phyloP scores from a whole-genome alignment of 2,797 vertebrate genomes.

The Hafferia zeledoni region DNA sequence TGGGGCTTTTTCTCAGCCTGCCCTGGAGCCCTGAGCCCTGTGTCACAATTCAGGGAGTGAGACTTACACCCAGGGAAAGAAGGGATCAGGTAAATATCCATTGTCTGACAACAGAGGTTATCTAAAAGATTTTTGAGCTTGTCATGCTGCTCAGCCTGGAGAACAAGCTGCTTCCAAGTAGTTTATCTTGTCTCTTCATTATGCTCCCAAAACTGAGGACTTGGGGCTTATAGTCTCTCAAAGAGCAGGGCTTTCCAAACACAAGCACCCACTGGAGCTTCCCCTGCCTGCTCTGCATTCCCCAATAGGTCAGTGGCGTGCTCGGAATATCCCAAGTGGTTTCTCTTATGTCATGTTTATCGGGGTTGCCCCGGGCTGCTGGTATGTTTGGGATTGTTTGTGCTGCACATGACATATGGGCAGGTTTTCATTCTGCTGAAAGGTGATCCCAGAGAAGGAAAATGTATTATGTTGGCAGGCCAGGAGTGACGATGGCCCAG shows the following conservation, averaged over 20 bases:
- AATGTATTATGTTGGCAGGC: slow-evolving; percentile 28
- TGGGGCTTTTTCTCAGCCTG: not conserved
- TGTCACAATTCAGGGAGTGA: not conserved
- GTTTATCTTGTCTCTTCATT: not conserved
- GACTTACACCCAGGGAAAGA: not conserved
- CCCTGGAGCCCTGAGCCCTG: not conserved
- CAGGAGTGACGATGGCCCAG: not conserved
- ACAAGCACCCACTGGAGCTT: slow-evolving; percentile 1
- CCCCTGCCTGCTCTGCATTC: slow-evolving; percentile 49
- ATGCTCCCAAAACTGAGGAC: not conserved
- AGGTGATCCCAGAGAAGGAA: slow-evolving; percentile 48
- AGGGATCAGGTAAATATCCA: not conserved
- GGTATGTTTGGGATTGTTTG: slow-evolving; percentile 71
- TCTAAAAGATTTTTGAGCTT: not conserved
- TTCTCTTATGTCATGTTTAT: slow-evolving; percentile 70
- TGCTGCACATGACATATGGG: slow-evolving; percentile 28
- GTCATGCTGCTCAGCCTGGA: not conserved
- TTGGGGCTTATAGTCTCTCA: not conserved
- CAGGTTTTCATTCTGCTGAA: slow-evolving; percentile 64
- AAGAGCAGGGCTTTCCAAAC: not conserved
- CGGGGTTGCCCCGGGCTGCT: slow-evolving; percentile 72
- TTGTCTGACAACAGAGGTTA: not conserved
- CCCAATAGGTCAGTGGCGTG: slow-evolving; percentile 65
- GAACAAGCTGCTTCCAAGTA: not conserved
- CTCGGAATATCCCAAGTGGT: slow-evolving; percentile 58